These are phyloP conservation scores for Hozukius guyotensis DNA, from an alignment of 2,797 vertebrate genomes.

Conservation along the genomic window DNA sequence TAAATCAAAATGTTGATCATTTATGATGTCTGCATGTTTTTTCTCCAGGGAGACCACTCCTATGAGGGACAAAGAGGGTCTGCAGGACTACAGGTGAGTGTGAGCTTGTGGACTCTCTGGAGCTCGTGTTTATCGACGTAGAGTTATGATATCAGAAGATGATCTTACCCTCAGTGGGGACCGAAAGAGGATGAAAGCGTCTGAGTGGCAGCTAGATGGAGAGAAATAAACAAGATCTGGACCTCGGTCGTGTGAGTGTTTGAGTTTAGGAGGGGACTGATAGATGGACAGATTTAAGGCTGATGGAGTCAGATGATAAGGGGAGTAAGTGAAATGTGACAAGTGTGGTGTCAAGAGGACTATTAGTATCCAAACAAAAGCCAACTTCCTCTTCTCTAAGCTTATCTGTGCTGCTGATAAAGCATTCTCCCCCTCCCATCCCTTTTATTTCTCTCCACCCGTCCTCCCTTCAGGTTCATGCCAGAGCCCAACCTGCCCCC, in stretches of 20 bases:
- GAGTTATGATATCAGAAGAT: not conserved
- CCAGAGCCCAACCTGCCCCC: slow-evolving; percentile 98
- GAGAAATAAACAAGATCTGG: slow-evolving; percentile 21
- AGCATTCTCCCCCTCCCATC: not conserved
- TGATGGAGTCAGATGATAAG: slow-evolving; percentile 46
- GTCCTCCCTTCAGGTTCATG: slow-evolving; percentile 88
- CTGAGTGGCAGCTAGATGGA: slow-evolving; percentile 30
- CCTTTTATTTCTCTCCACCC: not conserved
- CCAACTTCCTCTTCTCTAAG: not conserved
- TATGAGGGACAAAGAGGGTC: slow-evolving; percentile 98
- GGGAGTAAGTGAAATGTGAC: slow-evolving; percentile 33
- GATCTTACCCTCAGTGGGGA: not conserved
- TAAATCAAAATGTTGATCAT: not conserved
- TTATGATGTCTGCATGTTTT: slow-evolving; percentile 6
- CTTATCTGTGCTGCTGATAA: slow-evolving; percentile 45
- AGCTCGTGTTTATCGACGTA: not conserved
- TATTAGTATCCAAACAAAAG: slow-evolving; percentile 40
- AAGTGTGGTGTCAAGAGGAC: slow-evolving; percentile 20
- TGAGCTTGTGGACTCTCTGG: not conserved
- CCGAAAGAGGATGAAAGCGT: not conserved
- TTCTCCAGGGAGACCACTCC: slow-evolving; percentile 87
- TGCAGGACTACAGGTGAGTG: slow-evolving; percentile 95
- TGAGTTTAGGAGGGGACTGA: not conserved
- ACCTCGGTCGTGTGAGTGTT: not conserved
- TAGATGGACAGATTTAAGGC: slow-evolving; percentile 10